These are phyloP conservation scores for Pristis pectinata DNA, from an alignment of 2,797 vertebrate species.

Conservation along the genomic window DNA sequence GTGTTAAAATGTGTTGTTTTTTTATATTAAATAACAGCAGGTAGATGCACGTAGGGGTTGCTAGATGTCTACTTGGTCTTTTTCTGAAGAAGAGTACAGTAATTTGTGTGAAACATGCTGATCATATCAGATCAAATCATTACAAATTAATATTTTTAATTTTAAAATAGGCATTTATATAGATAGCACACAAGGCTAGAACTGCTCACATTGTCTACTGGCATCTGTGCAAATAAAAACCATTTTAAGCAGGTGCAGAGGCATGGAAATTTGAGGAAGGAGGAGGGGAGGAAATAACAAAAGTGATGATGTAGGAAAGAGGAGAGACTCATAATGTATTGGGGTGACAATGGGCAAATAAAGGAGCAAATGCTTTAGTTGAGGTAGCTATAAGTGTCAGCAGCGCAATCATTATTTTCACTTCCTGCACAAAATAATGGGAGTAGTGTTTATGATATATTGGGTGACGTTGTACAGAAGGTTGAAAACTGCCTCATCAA, in stretches of 20 bases:
- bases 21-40: constrained; percentile 34
- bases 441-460: neutral
- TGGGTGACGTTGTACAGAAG: neutral
- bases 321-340: neutral
- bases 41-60: neutral
- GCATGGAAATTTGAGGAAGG: neutral
- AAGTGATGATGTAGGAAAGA: neutral
- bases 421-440: neutral
- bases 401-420: neutral
- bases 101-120: neutral
- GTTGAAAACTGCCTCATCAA: neutral
- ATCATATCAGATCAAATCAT: neutral
- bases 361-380: neutral
- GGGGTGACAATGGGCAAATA: neutral
- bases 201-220: neutral
- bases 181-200: neutral
- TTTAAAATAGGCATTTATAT: neutral
- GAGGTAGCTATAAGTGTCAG: neutral
- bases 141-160: neutral
- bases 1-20: constrained; percentile 11
- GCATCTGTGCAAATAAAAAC: neutral
- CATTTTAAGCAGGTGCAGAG: neutral
- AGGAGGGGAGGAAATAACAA: neutral
- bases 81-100: neutral
- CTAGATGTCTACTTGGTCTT: neutral